Base-by-base conservation (phyloP, 2,797 vertebrate species). In the Lacerta agilis region DNA sequence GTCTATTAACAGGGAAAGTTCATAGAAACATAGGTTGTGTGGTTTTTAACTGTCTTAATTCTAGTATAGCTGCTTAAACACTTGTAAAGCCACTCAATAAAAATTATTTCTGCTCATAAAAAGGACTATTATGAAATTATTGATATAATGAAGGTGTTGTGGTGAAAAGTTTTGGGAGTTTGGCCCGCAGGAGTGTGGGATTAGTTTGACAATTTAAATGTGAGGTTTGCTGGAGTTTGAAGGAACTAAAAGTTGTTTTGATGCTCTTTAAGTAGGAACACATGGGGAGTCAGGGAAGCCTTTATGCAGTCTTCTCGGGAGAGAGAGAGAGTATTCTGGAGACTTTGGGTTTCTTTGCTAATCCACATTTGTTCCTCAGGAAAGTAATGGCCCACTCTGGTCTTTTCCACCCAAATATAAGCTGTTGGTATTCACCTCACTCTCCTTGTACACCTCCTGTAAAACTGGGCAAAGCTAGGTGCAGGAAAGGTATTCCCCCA, bases 251-350 rank as follows among this genome's bases (percentile, higher is more conserved):
- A 91, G 66, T 79, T 93, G 88, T 71, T 94, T 93, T 93, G 5
- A 33, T 87, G 4, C 73, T 91, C 75, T 8, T 93, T 94, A 91
- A 94, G 43, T 87, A 92, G 92, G 78, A 84, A 83, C 90, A 85
- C 49, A 13, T n/a, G 13, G 5, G 17, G 33, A 72, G n/a, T 33
- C 69, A n/a, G 67, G 27, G 29, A 69, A 69, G 15, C n/a, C 69
- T 18, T 72, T 72, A 36, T 72, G 1, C n/a, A 36, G 13, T 72
- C 72, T 72, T 17, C 13, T 33, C 2, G n/a, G 15, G 33, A 33
- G 33, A 33, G 69, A 5, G 38, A 38, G 15, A 18, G 15, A 18
- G 6, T 72, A 33, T 15, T 72, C 69, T 69, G 27, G 66, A 69
- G 18, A 27, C 75, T 43, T 27, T 43, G 20, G 23, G 20, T 3